Conservation (phyloP, 2,888 invertebrate genomes). For the Polydrusus cervinus region DNA sequence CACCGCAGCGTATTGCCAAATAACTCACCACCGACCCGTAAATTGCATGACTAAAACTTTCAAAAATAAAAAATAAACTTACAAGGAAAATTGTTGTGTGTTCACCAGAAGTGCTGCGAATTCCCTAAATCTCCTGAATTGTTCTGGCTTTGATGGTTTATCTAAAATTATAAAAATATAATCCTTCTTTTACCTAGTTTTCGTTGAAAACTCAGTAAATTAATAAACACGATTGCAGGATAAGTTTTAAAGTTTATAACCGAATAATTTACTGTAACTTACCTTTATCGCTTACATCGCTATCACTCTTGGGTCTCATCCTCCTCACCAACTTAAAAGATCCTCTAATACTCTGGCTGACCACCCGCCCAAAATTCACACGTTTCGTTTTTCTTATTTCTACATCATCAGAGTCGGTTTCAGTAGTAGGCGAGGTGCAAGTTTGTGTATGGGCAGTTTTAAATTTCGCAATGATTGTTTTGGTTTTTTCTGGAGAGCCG, state of each 20-base stretch:
- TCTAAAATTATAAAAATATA: background rate
- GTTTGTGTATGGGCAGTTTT: slow-evolving; percentile 8
- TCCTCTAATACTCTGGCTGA: slow-evolving; percentile 38
- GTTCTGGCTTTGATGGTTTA: background rate
- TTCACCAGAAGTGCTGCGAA: slow-evolving; percentile 1
- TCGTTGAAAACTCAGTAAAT: no score
- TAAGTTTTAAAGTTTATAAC: no score
- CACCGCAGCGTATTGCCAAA: no score
- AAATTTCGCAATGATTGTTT: background rate
- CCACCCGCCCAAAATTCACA: slow-evolving; percentile 30
- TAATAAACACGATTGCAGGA: no score
- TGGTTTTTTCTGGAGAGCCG: no score
- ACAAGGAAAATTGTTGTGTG: slow-evolving; percentile 21
- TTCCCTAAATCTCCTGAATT: background rate
- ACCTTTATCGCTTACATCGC: slow-evolving; percentile 11
- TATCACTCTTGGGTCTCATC: slow-evolving; percentile 41
- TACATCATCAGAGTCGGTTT: slow-evolving; percentile 32
- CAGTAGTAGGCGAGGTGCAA: slow-evolving; percentile 16
- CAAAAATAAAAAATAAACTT: slow-evolving; percentile 17
- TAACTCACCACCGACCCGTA: no score
- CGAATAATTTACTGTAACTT: background rate
- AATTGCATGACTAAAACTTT: no score
- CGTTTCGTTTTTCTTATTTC: slow-evolving; percentile 33
- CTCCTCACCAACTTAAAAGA: slow-evolving; percentile 40
- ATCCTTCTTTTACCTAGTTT: no score